phyloP scores from a whole-genome alignment of 2,888 invertebrate species.

The Acholoe squamosa region DNA sequence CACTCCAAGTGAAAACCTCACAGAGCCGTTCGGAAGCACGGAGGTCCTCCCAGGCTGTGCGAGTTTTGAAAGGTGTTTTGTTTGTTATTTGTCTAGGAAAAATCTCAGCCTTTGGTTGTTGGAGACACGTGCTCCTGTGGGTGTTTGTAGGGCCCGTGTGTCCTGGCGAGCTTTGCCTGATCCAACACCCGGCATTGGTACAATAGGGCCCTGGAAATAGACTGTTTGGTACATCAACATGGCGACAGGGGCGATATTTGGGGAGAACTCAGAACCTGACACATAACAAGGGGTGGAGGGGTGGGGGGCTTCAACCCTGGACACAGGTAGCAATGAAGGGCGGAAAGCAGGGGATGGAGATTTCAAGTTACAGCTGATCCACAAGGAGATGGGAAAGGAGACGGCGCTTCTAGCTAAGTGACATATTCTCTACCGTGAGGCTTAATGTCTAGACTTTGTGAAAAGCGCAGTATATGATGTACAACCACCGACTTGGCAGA shows the following conservation, averaged over 20 bases:
- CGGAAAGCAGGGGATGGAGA: too few relatives aligned
- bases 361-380: too few relatives aligned
- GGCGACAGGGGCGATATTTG: background rate
- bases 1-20: background rate
- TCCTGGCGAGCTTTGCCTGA: background rate
- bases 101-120: constrained; percentile 9
- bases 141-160: constrained; percentile 3
- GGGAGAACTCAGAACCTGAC: background rate
- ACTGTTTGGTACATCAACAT: constrained; percentile 17
- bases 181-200: background rate
- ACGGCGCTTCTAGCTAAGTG: too few relatives aligned
- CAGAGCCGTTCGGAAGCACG: background rate
- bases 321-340: too few relatives aligned
- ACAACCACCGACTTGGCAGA: too few relatives aligned
- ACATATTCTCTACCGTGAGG: too few relatives aligned
- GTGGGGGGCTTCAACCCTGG: background rate
- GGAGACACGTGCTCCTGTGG: background rate
- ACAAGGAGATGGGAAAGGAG: too few relatives aligned
- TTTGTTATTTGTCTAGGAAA: constrained; percentile 20
- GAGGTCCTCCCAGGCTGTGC: background rate
- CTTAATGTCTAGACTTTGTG: too few relatives aligned
- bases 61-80: constrained; percentile 19
- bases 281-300: background rate
- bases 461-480: too few relatives aligned
- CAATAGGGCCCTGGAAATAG: background rate